These are phyloP conservation scores for Danio albolineatus DNA, from an alignment of 2,797 vertebrate genomes.

Conservation along the genomic window DNA sequence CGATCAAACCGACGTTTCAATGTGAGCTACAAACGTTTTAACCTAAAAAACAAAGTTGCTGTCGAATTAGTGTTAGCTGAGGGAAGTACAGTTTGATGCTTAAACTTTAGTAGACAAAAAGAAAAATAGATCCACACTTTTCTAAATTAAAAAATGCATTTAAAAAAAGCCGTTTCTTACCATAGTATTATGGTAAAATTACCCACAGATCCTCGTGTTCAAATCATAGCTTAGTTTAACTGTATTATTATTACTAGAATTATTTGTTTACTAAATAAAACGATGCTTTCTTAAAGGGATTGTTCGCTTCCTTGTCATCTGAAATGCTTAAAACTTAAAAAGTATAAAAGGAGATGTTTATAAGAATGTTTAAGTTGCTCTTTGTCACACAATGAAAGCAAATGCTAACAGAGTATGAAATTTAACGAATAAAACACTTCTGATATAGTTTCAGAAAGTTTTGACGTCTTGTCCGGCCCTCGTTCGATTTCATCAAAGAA, in stretches of 20 bases:
- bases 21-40: slow-evolving; percentile 8
- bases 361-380: neutral
- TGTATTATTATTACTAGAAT: slow-evolving; percentile 28
- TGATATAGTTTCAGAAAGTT: neutral
- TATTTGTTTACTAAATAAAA: slow-evolving; percentile 13
- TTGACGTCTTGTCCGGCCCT: neutral
- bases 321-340: neutral
- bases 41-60: neutral
- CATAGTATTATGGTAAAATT: slow-evolving; percentile 10
- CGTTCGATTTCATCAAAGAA: neutral
- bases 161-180: slow-evolving; percentile 10
- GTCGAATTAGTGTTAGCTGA: neutral
- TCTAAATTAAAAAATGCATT: neutral
- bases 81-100: neutral
- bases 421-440: too few species aligned
- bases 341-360: neutral
- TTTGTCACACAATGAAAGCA: neutral
- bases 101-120: neutral
- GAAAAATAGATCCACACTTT: neutral
- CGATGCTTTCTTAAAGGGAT: neutral
- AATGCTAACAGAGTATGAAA: too few species aligned
- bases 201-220: slow-evolving; percentile 33
- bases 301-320: neutral
- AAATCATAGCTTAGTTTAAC: slow-evolving; percentile 49
- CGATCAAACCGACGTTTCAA: slow-evolving; percentile 3